A percentile compares a stretch with the other conserved stretches of the same genome.
phyloP scores from a whole-genome alignment of 2,888 invertebrate genomes.

The Xanthostigma xanthostigma region DNA sequence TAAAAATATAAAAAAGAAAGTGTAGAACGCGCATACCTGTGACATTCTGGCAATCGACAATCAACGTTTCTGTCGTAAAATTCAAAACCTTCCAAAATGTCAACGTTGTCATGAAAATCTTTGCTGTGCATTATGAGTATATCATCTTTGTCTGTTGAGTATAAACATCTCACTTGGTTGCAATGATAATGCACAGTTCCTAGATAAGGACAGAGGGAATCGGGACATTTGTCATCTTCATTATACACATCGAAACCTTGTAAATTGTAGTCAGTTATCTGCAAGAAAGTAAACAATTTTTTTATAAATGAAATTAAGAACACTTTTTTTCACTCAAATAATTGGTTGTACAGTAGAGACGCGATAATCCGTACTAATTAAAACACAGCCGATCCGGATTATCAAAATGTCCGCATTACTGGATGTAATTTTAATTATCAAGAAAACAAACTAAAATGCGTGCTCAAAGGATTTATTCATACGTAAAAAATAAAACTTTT shows the following conservation, averaged over 20 bases:
- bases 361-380: no score
- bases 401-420: no score
- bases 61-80: slow-evolving; percentile 64
- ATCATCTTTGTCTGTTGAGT: slow-evolving; percentile 63
- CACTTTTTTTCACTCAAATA: no score
- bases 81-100: slow-evolving; percentile 71
- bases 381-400: no score
- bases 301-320: no score
- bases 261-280: slow-evolving; percentile 37
- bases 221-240: slow-evolving; percentile 53
- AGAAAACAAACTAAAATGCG: no score
- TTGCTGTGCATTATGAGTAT: slow-evolving; percentile 69
- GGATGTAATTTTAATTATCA: no score
- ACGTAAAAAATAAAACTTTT: no score
- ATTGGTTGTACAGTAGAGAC: no score
- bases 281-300: slow-evolving; percentile 10
- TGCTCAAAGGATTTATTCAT: no score
- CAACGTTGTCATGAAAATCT: slow-evolving; percentile 71
- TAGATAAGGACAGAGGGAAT: slow-evolving; percentile 54
- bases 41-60: slow-evolving; percentile 50
- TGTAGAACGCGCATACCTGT: slow-evolving; percentile 23
- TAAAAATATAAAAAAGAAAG: no score
- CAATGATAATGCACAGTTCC: slow-evolving; percentile 74
- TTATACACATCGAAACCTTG: slow-evolving; percentile 46
- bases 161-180: slow-evolving; percentile 65